phyloP scores from a whole-genome alignment of 1,140 invertebrate genomes.

The Pentalonia nigronervosa region DNA sequence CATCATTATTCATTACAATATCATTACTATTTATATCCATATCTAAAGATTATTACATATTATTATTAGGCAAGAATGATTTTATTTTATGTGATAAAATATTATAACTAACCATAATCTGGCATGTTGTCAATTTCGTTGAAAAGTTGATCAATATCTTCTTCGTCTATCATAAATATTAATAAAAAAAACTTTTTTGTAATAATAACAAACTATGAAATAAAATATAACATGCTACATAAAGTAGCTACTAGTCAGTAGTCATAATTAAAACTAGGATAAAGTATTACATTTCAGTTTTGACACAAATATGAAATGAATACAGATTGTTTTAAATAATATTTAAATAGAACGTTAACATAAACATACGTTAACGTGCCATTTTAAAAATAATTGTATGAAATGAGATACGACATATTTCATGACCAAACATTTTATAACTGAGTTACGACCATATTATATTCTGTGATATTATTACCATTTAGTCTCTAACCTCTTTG shows the following conservation, averaged over 20 bases:
- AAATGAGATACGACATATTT: constrained; percentile 2
- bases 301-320: neutral
- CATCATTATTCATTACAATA: neutral
- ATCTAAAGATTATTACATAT: neutral
- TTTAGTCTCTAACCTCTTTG: no score
- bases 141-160: neutral
- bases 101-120: neutral
- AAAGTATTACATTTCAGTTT: no score
- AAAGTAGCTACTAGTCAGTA: neutral
- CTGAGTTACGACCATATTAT: neutral
- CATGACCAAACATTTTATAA: neutral
- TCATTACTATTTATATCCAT: neutral
- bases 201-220: neutral
- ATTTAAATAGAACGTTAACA: neutral
- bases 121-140: neutral
- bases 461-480: no score
- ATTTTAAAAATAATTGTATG: neutral
- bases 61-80: neutral
- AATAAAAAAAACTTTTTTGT: neutral
- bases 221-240: neutral
- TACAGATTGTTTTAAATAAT: neutral
- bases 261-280: neutral
- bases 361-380: neutral
- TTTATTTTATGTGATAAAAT: neutral
- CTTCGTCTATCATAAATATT: neutral